These are phyloP conservation scores for Camponotus fellah DNA, from an alignment of 2,888 invertebrate species.

Conservation along the genomic window DNA sequence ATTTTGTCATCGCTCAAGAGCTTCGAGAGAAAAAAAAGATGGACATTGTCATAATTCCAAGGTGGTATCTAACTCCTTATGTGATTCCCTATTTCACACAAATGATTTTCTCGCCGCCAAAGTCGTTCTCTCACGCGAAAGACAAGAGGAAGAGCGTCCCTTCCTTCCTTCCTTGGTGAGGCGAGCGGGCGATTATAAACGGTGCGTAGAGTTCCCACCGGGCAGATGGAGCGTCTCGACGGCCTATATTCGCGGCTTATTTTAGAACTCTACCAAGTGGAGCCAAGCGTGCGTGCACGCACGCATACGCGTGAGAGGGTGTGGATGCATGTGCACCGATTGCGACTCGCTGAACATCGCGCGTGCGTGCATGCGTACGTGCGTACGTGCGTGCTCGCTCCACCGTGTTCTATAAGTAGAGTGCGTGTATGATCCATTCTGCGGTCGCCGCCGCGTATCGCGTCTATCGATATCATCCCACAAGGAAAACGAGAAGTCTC, in stretches of 20 bases:
- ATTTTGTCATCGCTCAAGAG: background rate
- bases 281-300: conserved; percentile 55
- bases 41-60: background rate
- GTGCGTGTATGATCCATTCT: conserved; percentile 47
- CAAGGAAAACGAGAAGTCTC: conserved; percentile 17
- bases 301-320: conserved; percentile 54
- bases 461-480: conserved; percentile 39
- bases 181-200: conserved; percentile 60
- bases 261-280: conserved; percentile 70
- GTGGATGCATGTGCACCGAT: conserved; percentile 62
- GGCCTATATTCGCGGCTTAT: conserved; percentile 79
- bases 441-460: conserved; percentile 27
- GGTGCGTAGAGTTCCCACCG: conserved; percentile 71
- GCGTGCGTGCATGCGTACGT: conserved; percentile 40
- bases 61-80: background rate
- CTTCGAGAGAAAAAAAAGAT: background rate
- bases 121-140: conserved; percentile 29
- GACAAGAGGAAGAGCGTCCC: conserved; percentile 32
- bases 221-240: conserved; percentile 70
- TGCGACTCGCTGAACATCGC: conserved; percentile 62
- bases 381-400: conserved; percentile 41
- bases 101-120: background rate
- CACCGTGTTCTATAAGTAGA: conserved; percentile 57
- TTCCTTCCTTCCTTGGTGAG: conserved; percentile 56
- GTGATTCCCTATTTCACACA: background rate